A percentile compares a stretch with the other conserved stretches of the same genome.
Conservation (phyloP, 2,888 invertebrate genomes). For the Galerucella calmariensis region DNA sequence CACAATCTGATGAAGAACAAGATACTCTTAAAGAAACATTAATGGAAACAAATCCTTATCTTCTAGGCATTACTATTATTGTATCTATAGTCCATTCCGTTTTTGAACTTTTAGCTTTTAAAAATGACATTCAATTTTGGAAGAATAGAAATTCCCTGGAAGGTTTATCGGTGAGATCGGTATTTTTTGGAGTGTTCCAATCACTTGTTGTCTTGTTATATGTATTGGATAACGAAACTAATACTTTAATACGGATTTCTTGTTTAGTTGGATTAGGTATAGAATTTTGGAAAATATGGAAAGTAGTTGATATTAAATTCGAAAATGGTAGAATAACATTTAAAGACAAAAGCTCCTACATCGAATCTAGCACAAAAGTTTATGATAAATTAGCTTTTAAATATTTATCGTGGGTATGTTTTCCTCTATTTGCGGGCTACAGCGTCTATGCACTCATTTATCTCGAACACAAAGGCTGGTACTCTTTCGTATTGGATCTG, state of each 20-base stretch:
- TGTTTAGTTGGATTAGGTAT: conserved; percentile 95
- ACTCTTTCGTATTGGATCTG: conserved; percentile 96
- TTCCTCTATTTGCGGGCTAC: conserved; percentile 93
- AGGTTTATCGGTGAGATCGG: conserved; percentile 96
- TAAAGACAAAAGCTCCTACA: conserved; percentile 96
- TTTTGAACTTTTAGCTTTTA: conserved; percentile 98
- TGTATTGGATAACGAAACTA: conserved; percentile 98
- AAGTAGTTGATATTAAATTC: conserved; percentile 87
- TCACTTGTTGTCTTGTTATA: conserved; percentile 94
- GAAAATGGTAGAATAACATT: conserved; percentile 84
- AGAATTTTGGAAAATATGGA: conserved; percentile 99
- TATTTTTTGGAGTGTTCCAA: conserved; percentile 98
- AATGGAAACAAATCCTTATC: conserved; percentile 95
- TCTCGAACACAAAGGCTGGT: conserved; percentile 99
- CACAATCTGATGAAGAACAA: conserved; percentile 88
- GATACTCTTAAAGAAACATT: conserved; percentile 93
- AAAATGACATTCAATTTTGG: conserved; percentile 99
- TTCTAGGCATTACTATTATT: conserved; percentile 89
- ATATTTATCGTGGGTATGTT: conserved; percentile 96
- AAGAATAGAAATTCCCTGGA: conserved; percentile 96
- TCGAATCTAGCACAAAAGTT: conserved; percentile 90
- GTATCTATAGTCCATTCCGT: conserved; percentile 96
- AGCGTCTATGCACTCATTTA: conserved; percentile 95
- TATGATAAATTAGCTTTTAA: conserved; percentile 96
- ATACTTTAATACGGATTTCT: conserved; percentile 93